Base-by-base conservation (phyloP, 2,797 vertebrate genomes). In the Rhabdomys pumilio region DNA sequence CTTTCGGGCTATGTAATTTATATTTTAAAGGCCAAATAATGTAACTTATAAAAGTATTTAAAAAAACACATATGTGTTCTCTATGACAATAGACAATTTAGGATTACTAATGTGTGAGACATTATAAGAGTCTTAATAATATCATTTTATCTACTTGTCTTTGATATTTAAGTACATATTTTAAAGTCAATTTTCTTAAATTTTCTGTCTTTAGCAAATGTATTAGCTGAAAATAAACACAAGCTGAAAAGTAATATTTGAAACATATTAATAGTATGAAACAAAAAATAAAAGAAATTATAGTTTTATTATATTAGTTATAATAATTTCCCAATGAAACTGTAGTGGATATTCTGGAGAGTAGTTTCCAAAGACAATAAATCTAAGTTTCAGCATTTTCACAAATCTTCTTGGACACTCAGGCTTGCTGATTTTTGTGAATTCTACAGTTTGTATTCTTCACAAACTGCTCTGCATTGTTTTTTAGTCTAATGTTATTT, bases 41-140 rank as follows among this genome's bases (percentile, higher is more conserved):
- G 47, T 91, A 67, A 89, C 84, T 85, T 93, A 50, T 95, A 38
- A 92, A 93, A 91, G 72, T 86, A 86, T 57, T 57, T 91, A 5
- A 82, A 61, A 61, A 83, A 83, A 75, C 0, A 50, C 6, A 55
- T 57, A 53, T 44, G 24, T 61, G 14, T 31, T 92, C 88, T 75
- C 34, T 84, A 31, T 90, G n/a, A 50, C 13, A 67, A 9, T 19
- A 77, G 13, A 55, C 0, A 50, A 34, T 31, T 69, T 79, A 55
- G 8, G 47, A 82, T 50, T 93, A 65, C 44, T 59, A 3, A 24
- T 34, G 24, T 93, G 3, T 87, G 77, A 15, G 8, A 83, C 6
- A n/a, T 77, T 90, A 31, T 72, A 94, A 94, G 92, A 61, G 0
- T 79, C 65, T 95, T 79, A 57, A 9, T 53, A 95, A 65, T 75